phyloP scores from a whole-genome alignment of 2,888 invertebrate genomes.

The Stenodema calcarata region DNA sequence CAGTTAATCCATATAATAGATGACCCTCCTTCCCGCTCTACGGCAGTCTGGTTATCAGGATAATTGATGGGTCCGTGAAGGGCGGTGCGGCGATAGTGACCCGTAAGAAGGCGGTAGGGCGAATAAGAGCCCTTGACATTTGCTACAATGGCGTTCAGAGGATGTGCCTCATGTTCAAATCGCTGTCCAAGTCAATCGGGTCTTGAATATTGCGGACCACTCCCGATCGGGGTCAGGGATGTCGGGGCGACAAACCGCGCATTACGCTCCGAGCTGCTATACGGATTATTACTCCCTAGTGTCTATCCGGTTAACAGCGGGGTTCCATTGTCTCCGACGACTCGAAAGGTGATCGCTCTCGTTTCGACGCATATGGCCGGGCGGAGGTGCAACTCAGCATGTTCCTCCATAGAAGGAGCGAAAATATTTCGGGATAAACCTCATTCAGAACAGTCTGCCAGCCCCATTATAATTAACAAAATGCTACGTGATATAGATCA shows the following conservation, averaged over 20 bases:
- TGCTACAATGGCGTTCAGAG: neutral
- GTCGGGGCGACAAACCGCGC: neutral
- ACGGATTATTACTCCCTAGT: neutral
- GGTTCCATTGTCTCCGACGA: neutral
- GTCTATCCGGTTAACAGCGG: neutral
- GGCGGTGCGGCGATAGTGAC: neutral
- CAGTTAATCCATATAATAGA: neutral
- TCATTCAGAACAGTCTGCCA: too few species aligned
- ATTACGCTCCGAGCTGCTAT: neutral
- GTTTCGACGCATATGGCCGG: neutral
- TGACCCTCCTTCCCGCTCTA: neutral
- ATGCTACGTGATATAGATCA: too few species aligned
- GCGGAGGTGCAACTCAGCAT: neutral
- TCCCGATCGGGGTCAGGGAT: neutral
- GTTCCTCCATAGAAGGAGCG: too few species aligned
- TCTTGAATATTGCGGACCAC: neutral
- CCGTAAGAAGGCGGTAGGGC: neutral
- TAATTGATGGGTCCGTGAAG: neutral
- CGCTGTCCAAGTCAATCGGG: neutral
- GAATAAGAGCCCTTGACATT: slow-evolving; percentile 2
- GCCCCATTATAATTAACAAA: too few species aligned
- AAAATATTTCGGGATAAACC: too few species aligned
- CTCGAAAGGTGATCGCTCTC: neutral
- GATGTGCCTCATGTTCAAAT: neutral
- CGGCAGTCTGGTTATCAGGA: neutral